Conservation (phyloP, 2,797 vertebrate genomes). For the Coranthus polyacanthus region DNA sequence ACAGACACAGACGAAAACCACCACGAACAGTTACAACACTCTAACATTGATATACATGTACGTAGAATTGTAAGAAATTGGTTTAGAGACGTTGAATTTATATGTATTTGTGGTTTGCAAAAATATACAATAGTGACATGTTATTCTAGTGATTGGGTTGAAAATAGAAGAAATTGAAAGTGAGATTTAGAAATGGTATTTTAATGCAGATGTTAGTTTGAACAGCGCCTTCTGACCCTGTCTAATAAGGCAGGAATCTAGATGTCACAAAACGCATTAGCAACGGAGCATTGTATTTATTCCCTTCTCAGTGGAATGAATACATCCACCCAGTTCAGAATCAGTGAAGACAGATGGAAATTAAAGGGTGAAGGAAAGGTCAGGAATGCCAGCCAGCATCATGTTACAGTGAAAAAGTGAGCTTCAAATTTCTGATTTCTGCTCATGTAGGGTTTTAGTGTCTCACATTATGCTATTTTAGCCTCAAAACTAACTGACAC, state of each 20-base stretch:
- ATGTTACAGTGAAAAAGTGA: conserved; percentile 45
- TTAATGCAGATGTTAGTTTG: conserved; percentile 16
- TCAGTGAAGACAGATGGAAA: conserved; percentile 33
- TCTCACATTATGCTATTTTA: conserved; percentile 23
- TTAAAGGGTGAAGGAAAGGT: conserved; percentile 39
- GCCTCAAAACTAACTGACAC: conserved; percentile 17
- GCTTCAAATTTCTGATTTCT: conserved; percentile 46
- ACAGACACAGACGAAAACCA: too few relatives aligned
- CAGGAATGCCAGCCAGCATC: conserved; percentile 45
- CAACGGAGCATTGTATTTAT: background rate
- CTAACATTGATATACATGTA: too few relatives aligned
- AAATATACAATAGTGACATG: too few relatives aligned
- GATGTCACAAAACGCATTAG: conserved; percentile 20
- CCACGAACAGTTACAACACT: too few relatives aligned
- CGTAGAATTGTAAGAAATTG: too few relatives aligned
- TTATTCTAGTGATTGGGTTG: too few relatives aligned
- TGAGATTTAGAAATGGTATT: background rate
- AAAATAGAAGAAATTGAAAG: conserved; percentile 20
- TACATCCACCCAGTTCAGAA: conserved; percentile 22
- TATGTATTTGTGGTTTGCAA: too few relatives aligned
- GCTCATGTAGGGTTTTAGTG: conserved; percentile 18
- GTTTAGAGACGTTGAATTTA: too few relatives aligned
- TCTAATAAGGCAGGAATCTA: conserved; percentile 17
- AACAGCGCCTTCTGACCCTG: conserved; percentile 11
- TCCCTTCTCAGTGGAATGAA: conserved; percentile 26